phyloP scores from a whole-genome alignment of 2,888 invertebrate genomes.

The Anagyrus pseudococci region DNA sequence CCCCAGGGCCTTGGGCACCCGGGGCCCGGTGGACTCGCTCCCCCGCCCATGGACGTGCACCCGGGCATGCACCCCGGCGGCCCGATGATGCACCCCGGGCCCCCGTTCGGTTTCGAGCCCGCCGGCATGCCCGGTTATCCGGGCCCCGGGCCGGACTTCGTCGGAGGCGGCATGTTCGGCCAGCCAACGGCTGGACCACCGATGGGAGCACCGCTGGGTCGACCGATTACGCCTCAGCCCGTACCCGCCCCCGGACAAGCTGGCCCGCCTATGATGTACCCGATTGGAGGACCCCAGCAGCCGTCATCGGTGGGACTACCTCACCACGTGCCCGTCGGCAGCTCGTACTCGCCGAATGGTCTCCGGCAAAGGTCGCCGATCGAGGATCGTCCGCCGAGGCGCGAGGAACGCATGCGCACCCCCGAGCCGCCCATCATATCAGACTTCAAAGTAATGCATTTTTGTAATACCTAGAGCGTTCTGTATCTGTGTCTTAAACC shows the following conservation, averaged over 20 bases:
- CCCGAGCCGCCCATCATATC: slow-evolving; percentile 61
- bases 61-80: slow-evolving; percentile 7
- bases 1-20: not conserved
- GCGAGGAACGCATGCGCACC: slow-evolving; percentile 53
- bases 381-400: not conserved
- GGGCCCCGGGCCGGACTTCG: slow-evolving; percentile 42
- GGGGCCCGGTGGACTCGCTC: slow-evolving; percentile 29
- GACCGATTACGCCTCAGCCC: slow-evolving; percentile 34
- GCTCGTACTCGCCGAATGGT: slow-evolving; percentile 28
- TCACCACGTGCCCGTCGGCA: slow-evolving; percentile 3
- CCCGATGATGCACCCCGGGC: slow-evolving; percentile 29
- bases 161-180: no score
- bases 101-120: slow-evolving; percentile 49
- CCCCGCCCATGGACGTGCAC: slow-evolving; percentile 29
- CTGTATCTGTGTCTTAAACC: not conserved
- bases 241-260: slow-evolving; percentile 43
- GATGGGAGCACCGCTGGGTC: slow-evolving; percentile 41
- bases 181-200: slow-evolving; percentile 42
- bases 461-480: not conserved
- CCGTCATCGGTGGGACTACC: not conserved
- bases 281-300: slow-evolving; percentile 11
- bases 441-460: slow-evolving; percentile 56
- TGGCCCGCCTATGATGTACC: slow-evolving; percentile 11
- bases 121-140: slow-evolving; percentile 20
- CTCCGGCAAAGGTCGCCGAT: not conserved